Evolutionary conservation across 2,797 vertebrate genomes (phyloP).

Genomic region (Threskiornis aethiopicus): DNA sequence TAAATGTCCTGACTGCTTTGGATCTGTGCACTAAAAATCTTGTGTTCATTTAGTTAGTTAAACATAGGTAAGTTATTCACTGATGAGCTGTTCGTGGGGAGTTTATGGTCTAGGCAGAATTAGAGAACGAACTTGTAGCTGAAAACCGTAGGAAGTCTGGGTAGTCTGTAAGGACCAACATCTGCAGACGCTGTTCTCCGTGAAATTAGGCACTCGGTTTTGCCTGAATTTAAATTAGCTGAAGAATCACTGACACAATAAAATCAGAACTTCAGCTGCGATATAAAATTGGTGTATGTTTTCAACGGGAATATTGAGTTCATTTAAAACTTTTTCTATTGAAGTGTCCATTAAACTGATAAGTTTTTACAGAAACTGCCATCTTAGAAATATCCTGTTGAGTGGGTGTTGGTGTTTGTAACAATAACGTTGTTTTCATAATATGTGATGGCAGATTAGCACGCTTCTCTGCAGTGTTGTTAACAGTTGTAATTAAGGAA

Average conservation of each 20-base stretch:
- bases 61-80: neutral
- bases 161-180: neutral
- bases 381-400: constrained; percentile 78
- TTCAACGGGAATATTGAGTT: constrained; percentile 42
- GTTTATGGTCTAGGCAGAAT: neutral
- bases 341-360: constrained; percentile 64
- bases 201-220: neutral
- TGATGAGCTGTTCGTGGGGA: neutral
- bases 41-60: neutral
- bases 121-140: neutral
- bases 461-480: constrained; percentile 79
- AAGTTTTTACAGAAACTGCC: constrained; percentile 73
- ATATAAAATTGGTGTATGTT: neutral
- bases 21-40: neutral
- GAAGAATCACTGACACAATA: neutral
- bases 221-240: neutral
- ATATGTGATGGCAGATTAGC: constrained; percentile 81
- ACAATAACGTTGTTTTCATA: constrained; percentile 84
- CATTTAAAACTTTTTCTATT: constrained; percentile 57
- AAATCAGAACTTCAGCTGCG: neutral
- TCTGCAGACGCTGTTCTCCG: neutral
- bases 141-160: neutral
- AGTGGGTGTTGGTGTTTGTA: constrained; percentile 82
- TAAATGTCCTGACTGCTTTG: neutral
- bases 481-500: constrained; percentile 84